Evolutionary conservation across 2,888 invertebrate species (phyloP).

Genomic region (Melieria picta): DNA sequence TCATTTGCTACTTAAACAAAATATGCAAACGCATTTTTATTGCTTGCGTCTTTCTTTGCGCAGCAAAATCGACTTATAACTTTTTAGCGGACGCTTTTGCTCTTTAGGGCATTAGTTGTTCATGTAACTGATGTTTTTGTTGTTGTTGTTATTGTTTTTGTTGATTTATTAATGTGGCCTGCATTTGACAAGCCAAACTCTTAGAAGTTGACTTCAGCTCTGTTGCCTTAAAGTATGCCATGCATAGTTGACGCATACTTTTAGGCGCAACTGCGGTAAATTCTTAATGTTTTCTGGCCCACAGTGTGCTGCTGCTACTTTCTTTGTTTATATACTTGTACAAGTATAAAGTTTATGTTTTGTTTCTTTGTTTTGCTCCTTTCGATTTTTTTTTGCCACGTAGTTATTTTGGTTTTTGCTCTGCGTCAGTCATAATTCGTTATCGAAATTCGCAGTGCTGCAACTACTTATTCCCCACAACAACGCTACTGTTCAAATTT

Average conservation of each 20-base stretch:
- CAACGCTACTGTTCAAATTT: no score
- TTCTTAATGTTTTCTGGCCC: no score
- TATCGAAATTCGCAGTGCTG: no score
- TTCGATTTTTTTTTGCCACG: no score
- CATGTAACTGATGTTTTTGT: not conserved
- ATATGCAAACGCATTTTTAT: not conserved
- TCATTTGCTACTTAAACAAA: no score
- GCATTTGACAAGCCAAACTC: conserved; percentile 16
- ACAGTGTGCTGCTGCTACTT: no score
- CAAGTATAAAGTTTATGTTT: no score
- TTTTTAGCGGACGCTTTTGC: not conserved
- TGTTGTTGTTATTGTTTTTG: not conserved
- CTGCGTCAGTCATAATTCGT: no score
- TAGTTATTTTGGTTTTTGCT: no score
- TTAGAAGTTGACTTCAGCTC: not conserved
- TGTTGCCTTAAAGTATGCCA: conserved; percentile 2
- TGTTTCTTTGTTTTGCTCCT: no score
- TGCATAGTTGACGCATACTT: not conserved
- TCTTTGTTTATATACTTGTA: no score
- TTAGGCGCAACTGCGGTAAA: conserved; percentile 4
- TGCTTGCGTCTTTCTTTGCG: not conserved
- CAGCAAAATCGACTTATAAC: not conserved
- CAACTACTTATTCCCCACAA: no score
- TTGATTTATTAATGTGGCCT: conserved; percentile 28
- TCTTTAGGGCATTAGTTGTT: not conserved